Evolutionary conservation across 1,140 invertebrate species (phyloP).

Genomic region (Danaus plexippus): DNA sequence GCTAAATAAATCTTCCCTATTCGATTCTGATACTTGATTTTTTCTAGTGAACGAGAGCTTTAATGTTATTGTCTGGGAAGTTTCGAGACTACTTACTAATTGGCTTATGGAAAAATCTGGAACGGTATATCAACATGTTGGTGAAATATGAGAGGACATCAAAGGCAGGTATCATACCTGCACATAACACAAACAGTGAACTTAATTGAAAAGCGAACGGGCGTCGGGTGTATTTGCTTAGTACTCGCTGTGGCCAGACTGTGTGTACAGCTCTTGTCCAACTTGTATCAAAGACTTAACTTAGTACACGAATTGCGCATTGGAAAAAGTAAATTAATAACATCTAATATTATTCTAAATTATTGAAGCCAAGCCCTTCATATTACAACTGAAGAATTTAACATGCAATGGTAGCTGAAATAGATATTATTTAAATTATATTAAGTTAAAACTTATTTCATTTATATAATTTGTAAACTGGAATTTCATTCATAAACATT

Average conservation of each 20-base stretch:
- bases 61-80: constrained; percentile 1
- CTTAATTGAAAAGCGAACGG: constrained; percentile 56
- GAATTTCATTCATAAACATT: too few species aligned
- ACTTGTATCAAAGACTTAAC: constrained; percentile 47
- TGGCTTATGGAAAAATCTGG: too few species aligned
- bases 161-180: constrained; percentile 53
- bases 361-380: not conserved
- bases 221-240: constrained; percentile 46
- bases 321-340: constrained; percentile 13
- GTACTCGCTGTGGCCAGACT: constrained; percentile 45
- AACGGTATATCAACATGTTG: constrained; percentile 8
- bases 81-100: constrained; percentile 7
- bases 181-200: constrained; percentile 43
- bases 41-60: not conserved
- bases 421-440: too few species aligned
- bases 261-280: constrained; percentile 48
- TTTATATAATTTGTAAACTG: too few species aligned
- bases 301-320: constrained; percentile 8
- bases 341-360: not conserved
- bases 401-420: too few species aligned
- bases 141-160: constrained; percentile 43
- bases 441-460: too few species aligned
- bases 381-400: too few species aligned
- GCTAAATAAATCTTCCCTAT: constrained; percentile 11
- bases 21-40: not conserved